Percentiles rank a stretch among this genome's conserved stretches.
Evolutionary conservation across 2,888 invertebrate genomes (phyloP).

Genomic region (Hoplodrina blanda): DNA sequence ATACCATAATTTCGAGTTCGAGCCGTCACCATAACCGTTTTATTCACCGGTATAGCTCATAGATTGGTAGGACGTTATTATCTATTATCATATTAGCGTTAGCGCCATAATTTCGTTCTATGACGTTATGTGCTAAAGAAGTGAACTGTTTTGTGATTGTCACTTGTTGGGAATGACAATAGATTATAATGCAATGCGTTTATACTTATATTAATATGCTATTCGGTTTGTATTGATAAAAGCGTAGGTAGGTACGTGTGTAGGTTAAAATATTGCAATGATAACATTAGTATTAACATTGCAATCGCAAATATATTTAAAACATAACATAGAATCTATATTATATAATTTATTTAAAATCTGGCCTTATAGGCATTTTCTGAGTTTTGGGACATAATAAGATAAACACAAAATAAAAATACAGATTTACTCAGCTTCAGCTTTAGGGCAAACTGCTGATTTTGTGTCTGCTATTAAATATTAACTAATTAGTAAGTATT

Average conservation of each 20-base stretch:
- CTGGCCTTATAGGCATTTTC: no score
- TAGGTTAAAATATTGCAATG: slow-evolving; percentile 2
- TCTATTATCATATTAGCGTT: slow-evolving; percentile 2
- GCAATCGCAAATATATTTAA: background rate
- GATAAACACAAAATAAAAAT: background rate
- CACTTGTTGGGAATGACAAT: slow-evolving; percentile 46
- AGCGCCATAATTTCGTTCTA: slow-evolving; percentile 25
- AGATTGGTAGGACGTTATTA: slow-evolving; percentile 13
- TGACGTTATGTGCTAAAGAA: slow-evolving; percentile 15
- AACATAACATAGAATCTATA: background rate
- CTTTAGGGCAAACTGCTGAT: no score
- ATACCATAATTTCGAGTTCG: background rate
- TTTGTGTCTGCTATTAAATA: background rate
- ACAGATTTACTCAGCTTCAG: background rate
- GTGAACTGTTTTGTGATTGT: slow-evolving; percentile 33
- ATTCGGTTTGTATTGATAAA: slow-evolving; percentile 17
- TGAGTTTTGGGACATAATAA: no score
- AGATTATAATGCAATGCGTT: slow-evolving; percentile 29
- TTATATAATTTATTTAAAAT: background rate
- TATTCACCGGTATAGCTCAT: slow-evolving; percentile 15
- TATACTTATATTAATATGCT: background rate
- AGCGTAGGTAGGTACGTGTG: slow-evolving; percentile 1
- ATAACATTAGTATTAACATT: background rate
- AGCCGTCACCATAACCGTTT: background rate
- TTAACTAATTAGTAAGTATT: no score